These are phyloP conservation scores for Pyrrhia umbra DNA, from an alignment of 2,888 invertebrate species.

Conservation along the genomic window DNA sequence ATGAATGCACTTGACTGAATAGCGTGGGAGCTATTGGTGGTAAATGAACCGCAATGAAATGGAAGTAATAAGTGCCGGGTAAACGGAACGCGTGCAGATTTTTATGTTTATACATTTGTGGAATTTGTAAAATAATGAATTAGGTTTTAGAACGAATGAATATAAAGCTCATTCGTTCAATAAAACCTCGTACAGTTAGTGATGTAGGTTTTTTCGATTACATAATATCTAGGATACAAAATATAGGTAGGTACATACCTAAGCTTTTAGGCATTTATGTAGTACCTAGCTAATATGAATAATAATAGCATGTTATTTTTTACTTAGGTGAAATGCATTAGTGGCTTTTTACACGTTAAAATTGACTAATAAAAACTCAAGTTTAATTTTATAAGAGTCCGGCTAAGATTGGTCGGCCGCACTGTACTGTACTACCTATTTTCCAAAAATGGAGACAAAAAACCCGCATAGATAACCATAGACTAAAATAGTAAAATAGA, in stretches of 20 bases:
- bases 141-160: slow-evolving; percentile 14
- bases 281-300: no score
- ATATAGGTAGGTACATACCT: no score
- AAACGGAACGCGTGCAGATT: slow-evolving; percentile 51
- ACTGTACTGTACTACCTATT: neutral
- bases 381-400: no score
- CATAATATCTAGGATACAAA: neutral
- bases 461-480: slow-evolving; percentile 11
- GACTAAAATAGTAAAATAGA: slow-evolving; percentile 29
- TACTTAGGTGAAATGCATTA: no score
- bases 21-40: slow-evolving; percentile 66
- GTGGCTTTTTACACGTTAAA: no score
- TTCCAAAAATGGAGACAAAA: neutral
- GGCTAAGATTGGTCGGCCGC: no score
- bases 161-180: neutral
- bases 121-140: slow-evolving; percentile 26
- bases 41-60: slow-evolving; percentile 67
- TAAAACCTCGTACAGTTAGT: neutral
- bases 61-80: slow-evolving; percentile 56
- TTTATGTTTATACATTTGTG: slow-evolving; percentile 37
- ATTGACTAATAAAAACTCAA: no score
- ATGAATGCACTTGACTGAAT: slow-evolving; percentile 72
- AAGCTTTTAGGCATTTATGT: no score
- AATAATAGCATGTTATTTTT: no score
- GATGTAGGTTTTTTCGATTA: neutral